Evolutionary conservation across 2,888 invertebrate genomes (phyloP), one percentile per base, ranked within the genome.

Genomic region (Aethes cnicana): DNA sequence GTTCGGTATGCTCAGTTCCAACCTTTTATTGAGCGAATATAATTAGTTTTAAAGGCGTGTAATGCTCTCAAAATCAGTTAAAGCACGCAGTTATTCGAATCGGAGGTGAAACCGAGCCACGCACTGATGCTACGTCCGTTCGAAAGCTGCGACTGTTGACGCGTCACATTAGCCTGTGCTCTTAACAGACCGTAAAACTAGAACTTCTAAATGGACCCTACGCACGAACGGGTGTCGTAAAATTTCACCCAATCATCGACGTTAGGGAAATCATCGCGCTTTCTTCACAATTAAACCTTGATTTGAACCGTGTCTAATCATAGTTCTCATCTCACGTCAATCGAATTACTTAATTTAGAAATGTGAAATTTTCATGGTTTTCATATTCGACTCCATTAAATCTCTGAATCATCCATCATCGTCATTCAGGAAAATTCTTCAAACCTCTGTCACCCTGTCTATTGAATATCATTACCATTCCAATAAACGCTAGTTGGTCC

Each of bases 241-340:
- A 44, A 30, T 52, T 46, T 46, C 46, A 20, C 46, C 23, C 37
- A 46, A 46, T 25, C 39, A 9, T 37, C 23, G 23, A 37, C 37
- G 37, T 32, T 52, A 44, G 37, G 44, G 43, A 32, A 33, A 20
- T 46, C 32, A 50, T 39, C 33, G 17, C 52, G 52, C 52, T 52
- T 52, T 52, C 52, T 46, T 46, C 44, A 20, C 52, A 33, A 33
- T 44, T 32, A 36, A 43, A 44, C 44, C 39, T 39, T 39, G 25
- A 44, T 33, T 44, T 16, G 33, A 39, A 12, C 26, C 26, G 23
- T 21, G 32, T 21, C n/a, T 14, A 30, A 4, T 26, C 26, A n/a
- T 20, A 26, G 9, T 17, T 32, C 23, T 33, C 5, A 12, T 41
- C 28, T 12, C 17, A 21, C 14, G 21, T 11, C 21, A 21, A 9